Percentiles rank a stretch among this genome's conserved stretches.
Conservation (phyloP, 2,113 vertebrate species). For the Thymallus thymallus region DNA sequence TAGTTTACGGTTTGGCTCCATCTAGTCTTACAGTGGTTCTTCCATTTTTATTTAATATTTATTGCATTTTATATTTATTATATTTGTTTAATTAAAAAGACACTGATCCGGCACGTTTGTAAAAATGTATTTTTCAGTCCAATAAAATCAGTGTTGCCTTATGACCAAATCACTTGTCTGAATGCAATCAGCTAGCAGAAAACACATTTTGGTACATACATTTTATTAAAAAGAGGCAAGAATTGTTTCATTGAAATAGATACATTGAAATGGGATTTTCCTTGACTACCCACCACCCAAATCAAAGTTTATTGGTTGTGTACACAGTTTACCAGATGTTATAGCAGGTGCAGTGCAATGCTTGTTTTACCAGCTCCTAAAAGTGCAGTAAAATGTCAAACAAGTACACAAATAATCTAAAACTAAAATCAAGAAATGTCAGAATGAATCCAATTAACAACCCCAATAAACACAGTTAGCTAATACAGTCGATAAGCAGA, state of each 20-base stretch:
- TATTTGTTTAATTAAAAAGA: conserved; percentile 51
- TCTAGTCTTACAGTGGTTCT: conserved; percentile 52
- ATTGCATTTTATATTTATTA: conserved; percentile 70
- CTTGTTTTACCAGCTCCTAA: too few relatives aligned
- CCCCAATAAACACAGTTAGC: too few relatives aligned
- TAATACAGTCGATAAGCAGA: conserved; percentile 1
- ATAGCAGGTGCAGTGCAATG: too few relatives aligned
- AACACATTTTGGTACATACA: too few relatives aligned
- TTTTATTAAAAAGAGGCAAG: neutral
- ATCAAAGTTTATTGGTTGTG: too few relatives aligned
- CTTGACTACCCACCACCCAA: conserved; percentile 17
- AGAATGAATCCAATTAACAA: too few relatives aligned
- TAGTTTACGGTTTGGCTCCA: conserved; percentile 36
- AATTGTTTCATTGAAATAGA: too few relatives aligned
- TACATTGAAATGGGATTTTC: conserved; percentile 2
- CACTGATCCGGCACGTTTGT: conserved; percentile 29
- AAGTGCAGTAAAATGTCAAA: too few relatives aligned
- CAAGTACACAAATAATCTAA: too few relatives aligned
- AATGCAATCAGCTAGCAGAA: neutral
- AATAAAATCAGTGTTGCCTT: conserved; percentile 58
- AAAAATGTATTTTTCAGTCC: conserved; percentile 32
- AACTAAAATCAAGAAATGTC: too few relatives aligned
- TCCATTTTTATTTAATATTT: conserved; percentile 54
- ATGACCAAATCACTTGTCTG: conserved; percentile 17
- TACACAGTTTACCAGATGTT: too few relatives aligned